These are phyloP conservation scores for Cyrtorhinus lividipennis DNA, from an alignment of 1,140 invertebrate genomes.

Conservation along the genomic window DNA sequence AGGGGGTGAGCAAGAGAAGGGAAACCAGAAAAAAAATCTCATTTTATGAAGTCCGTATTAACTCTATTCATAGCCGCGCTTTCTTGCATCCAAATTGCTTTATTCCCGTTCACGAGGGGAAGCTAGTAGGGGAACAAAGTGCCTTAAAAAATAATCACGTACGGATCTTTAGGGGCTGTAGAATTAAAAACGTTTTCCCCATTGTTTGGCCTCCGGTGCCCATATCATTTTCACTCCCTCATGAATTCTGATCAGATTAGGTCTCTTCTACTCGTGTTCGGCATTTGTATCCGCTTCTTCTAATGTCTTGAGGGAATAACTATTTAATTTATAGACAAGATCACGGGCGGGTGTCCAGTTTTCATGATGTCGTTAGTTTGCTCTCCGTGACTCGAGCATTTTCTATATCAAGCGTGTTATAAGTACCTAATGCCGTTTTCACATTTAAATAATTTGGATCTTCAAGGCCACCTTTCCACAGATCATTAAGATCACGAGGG, in stretches of 20 bases:
- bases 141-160: constrained; percentile 10
- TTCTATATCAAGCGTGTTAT: too few species aligned
- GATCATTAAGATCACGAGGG: too few species aligned
- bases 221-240: background rate
- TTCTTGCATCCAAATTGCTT: constrained; percentile 8
- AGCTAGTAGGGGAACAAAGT: background rate
- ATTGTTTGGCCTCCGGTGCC: background rate
- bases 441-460: too few species aligned
- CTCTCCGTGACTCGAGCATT: too few species aligned
- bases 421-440: too few species aligned
- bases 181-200: constrained; percentile 2
- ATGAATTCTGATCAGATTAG: background rate
- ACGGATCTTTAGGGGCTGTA: background rate
- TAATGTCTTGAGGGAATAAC: background rate
- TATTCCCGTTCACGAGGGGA: background rate
- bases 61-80: constrained; percentile 7
- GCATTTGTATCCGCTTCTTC: background rate
- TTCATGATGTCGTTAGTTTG: too few species aligned
- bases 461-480: too few species aligned
- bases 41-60: constrained; percentile 5
- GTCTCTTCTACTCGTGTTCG: background rate
- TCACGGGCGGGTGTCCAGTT: too few species aligned
- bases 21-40: background rate
- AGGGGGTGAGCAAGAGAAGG: background rate
- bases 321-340: too few species aligned